These are phyloP conservation scores for Rhinogobius similis DNA, from an alignment of 2,113 vertebrate genomes.

Conservation along the genomic window DNA sequence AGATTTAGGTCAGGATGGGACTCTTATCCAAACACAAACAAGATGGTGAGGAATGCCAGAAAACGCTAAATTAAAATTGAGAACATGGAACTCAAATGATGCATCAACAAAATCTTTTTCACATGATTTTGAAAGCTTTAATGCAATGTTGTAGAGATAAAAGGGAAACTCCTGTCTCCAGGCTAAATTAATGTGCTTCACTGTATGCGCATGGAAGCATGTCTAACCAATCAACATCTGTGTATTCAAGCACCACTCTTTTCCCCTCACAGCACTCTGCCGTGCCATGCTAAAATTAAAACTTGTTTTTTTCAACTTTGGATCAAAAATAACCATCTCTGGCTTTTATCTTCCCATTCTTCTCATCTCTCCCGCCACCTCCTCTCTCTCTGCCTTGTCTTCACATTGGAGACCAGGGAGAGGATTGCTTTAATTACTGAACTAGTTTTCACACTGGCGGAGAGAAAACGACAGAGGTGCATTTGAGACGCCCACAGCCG, in stretches of 20 bases:
- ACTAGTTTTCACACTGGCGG: constrained; percentile 61
- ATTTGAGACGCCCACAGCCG: constrained; percentile 52
- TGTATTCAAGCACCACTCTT: constrained; percentile 32
- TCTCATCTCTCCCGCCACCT: constrained; percentile 41
- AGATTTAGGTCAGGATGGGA: constrained; percentile 71
- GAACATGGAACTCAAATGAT: constrained; percentile 39
- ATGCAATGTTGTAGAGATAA: constrained; percentile 22
- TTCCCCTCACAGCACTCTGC: constrained; percentile 43
- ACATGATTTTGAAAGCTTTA: constrained; percentile 21
- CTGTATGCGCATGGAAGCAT: neutral
- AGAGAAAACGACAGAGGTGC: constrained; percentile 53
- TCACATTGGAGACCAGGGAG: constrained; percentile 47
- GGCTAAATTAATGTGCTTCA: constrained; percentile 21
- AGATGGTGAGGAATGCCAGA: constrained; percentile 24
- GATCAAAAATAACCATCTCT: constrained; percentile 52
- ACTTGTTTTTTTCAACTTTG: constrained; percentile 48
- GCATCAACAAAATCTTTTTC: constrained; percentile 25
- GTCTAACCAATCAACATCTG: constrained; percentile 48
- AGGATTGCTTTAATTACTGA: constrained; percentile 73
- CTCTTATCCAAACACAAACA: constrained; percentile 57
- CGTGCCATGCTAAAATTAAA: constrained; percentile 57
- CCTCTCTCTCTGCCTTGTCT: constrained; percentile 53
- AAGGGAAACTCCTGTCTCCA: constrained; percentile 35
- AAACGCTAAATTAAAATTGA: constrained; percentile 26
- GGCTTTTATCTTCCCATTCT: constrained; percentile 57